Conservation (phyloP, 2,797 vertebrate species). For the Danionella dracula region DNA sequence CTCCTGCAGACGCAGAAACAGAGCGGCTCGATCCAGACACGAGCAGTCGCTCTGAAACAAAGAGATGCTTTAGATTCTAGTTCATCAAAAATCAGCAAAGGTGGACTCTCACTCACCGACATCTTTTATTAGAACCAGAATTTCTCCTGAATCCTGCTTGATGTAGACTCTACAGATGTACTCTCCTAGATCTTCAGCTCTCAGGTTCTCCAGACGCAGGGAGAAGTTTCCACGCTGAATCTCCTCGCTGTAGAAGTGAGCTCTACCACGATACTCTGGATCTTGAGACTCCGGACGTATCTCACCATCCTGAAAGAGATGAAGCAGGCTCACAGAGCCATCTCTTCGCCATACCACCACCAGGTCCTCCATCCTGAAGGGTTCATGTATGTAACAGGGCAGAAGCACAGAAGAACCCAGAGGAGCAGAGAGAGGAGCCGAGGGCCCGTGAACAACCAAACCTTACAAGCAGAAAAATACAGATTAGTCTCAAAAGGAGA, state of each 20-base stretch:
- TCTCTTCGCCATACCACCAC: neutral
- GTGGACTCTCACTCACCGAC: no score
- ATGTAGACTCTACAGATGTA: neutral
- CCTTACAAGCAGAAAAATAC: neutral
- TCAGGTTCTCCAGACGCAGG: neutral
- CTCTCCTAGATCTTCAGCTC: neutral
- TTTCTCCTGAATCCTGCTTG: neutral
- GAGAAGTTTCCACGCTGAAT: neutral
- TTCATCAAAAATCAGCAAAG: no score
- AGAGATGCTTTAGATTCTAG: no score
- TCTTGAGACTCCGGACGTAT: neutral
- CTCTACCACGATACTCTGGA: neutral
- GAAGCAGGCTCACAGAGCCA: neutral
- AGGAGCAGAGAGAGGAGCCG: neutral
- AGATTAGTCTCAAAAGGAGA: no score
- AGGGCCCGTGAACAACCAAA: neutral
- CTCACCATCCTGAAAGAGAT: neutral
- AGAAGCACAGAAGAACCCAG: neutral
- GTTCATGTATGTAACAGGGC: neutral
- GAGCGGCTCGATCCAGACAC: no score
- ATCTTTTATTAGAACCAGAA: neutral
- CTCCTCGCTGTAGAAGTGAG: neutral
- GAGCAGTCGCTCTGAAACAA: no score
- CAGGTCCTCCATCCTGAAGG: rapidly evolving
- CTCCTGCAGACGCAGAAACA: no score